Evolutionary conservation across 2,113 vertebrate genomes (phyloP).

Genomic region (Xerus inauris): DNA sequence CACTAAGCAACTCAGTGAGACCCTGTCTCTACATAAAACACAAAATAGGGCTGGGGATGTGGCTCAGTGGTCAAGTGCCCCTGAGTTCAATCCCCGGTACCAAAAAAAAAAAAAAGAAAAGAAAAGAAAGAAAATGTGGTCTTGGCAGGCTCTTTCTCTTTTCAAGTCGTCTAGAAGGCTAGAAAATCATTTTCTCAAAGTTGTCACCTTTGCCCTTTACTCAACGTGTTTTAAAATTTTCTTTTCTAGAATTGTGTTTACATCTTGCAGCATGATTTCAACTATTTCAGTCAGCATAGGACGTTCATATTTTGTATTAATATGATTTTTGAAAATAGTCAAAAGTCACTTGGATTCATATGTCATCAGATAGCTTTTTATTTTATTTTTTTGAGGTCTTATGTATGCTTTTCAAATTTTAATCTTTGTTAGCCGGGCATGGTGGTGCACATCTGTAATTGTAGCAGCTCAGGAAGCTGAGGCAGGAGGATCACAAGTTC

Average conservation of each 20-base stretch:
- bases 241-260: not conserved
- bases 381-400: not conserved
- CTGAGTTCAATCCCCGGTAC: too few relatives aligned
- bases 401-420: not conserved
- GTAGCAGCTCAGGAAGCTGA: too few relatives aligned
- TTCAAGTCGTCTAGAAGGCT: not conserved
- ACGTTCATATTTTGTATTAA: not conserved
- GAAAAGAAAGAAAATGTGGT: too few relatives aligned
- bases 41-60: too few relatives aligned
- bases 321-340: not conserved
- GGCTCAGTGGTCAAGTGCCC: too few relatives aligned
- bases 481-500: too few relatives aligned
- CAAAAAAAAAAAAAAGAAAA: too few relatives aligned
- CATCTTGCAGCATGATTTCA: not conserved
- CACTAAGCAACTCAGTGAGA: too few relatives aligned
- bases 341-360: not conserved
- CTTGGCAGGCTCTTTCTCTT: not conserved
- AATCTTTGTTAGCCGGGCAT: not conserved
- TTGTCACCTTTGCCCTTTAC: not conserved
- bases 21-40: too few relatives aligned
- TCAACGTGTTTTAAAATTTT: not conserved
- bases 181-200: conserved; percentile 1
- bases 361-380: not conserved
- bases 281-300: not conserved
- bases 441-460: too few relatives aligned